Percentiles rank a stretch among this genome's conserved stretches.
These are phyloP conservation scores for Thereva unica DNA, from an alignment of 2,888 invertebrate species.

Conservation along the genomic window DNA sequence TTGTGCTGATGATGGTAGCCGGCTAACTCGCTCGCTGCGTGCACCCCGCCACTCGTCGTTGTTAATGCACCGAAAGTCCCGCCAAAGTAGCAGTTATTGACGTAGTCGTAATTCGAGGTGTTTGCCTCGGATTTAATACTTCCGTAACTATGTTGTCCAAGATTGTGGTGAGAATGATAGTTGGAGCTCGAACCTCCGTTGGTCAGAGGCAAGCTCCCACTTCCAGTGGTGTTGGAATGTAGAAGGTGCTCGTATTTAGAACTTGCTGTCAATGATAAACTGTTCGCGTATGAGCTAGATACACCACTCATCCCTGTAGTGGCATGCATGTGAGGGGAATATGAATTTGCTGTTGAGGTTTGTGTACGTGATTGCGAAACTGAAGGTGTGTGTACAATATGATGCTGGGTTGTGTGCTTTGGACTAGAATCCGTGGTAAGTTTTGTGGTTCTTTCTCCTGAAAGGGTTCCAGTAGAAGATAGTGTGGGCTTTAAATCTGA, in stretches of 20 bases:
- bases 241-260: slow-evolving; percentile 50
- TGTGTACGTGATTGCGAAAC: slow-evolving; percentile 43
- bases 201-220: slow-evolving; percentile 38
- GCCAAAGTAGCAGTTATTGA: slow-evolving; percentile 58
- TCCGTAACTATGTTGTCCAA: slow-evolving; percentile 46
- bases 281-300: slow-evolving; percentile 43
- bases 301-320: slow-evolving; percentile 47
- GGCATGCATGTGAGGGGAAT: slow-evolving; percentile 43
- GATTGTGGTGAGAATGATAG: slow-evolving; percentile 49
- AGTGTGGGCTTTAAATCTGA: slow-evolving; percentile 54
- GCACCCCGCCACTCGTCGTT: slow-evolving; percentile 49
- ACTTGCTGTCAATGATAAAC: slow-evolving; percentile 46
- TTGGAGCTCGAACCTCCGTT: slow-evolving; percentile 48
- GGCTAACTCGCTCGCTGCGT: slow-evolving; percentile 64
- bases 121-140: slow-evolving; percentile 56
- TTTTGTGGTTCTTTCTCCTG: slow-evolving; percentile 48
- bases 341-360: slow-evolving; percentile 36
- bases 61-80: slow-evolving; percentile 55
- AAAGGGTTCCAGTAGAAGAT: slow-evolving; percentile 45
- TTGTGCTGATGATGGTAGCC: slow-evolving; percentile 85
- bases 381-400: slow-evolving; percentile 42
- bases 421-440: slow-evolving; percentile 44
- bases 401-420: slow-evolving; percentile 44
- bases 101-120: slow-evolving; percentile 57
- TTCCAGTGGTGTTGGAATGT: slow-evolving; percentile 44